Percentiles rank a stretch among this genome's conserved stretches.
Conservation (phyloP, 2,113 vertebrate genomes). For the Falcunculus frontatus region DNA sequence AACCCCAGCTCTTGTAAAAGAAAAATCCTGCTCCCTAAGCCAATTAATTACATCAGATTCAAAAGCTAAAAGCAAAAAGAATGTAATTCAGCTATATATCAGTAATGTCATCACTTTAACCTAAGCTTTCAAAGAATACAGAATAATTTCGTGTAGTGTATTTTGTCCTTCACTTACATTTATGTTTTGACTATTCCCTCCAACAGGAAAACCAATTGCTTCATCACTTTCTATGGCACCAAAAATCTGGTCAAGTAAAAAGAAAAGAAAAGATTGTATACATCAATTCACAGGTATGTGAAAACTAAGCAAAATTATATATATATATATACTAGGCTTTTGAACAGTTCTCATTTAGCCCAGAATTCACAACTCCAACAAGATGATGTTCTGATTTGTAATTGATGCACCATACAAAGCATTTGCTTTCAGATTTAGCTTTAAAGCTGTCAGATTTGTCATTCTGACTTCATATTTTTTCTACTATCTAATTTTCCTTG, state of each 20-base stretch:
- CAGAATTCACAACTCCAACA: not conserved
- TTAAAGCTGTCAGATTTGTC: not conserved
- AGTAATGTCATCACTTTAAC: not conserved
- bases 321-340: not conserved
- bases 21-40: not conserved
- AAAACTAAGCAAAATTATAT: not conserved
- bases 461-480: not conserved
- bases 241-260: conserved; percentile 77
- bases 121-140: not conserved
- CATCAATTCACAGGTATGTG: not conserved
- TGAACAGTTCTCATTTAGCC: not conserved
- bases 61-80: not conserved
- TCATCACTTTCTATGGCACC: conserved; percentile 88
- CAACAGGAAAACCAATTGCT: conserved; percentile 88
- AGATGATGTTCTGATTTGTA: not conserved
- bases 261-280: not conserved
- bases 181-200: conserved; percentile 68
- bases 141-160: not conserved
- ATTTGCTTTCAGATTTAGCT: not conserved
- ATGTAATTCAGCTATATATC: not conserved
- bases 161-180: conserved; percentile 78
- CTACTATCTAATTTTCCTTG: not conserved
- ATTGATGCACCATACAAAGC: not conserved
- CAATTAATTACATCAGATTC: not conserved
- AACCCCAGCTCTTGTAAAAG: not conserved